phyloP scores from a whole-genome alignment of 2,888 invertebrate genomes.

The Glyphotaelius pellucidus region DNA sequence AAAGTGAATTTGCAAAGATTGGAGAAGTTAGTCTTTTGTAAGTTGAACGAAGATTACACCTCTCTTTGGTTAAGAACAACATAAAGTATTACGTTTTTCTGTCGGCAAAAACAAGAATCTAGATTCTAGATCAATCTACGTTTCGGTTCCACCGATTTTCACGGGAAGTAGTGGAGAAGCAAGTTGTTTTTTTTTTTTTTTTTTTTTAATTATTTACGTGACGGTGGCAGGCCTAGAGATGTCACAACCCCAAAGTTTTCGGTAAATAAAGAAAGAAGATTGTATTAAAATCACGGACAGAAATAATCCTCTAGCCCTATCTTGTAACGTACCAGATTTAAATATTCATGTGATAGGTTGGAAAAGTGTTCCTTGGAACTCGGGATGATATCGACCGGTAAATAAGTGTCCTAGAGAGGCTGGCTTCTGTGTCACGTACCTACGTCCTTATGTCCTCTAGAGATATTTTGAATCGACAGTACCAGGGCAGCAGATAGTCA shows the following conservation, averaged over 20 bases:
- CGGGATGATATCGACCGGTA: neutral
- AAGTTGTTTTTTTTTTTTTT: neutral
- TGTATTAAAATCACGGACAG: neutral
- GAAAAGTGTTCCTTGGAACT: neutral
- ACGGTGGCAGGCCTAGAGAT: neutral
- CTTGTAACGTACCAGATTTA: neutral
- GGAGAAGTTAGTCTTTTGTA: no score
- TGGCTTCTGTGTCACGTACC: neutral
- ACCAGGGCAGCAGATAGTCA: neutral
- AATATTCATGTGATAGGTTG: neutral
- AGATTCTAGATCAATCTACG: neutral
- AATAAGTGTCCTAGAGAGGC: neutral
- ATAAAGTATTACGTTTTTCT: neutral
- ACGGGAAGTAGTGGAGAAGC: neutral
- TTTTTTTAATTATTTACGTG: neutral
- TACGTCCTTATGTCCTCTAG: neutral
- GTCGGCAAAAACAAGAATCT: neutral
- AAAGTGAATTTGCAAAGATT: no score
- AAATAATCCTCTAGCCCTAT: no score
- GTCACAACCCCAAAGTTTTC: neutral
- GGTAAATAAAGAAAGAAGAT: neutral
- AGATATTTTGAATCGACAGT: neutral
- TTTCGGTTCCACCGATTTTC: neutral
- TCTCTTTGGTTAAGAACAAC: neutral
- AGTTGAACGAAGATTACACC: neutral